These are phyloP conservation scores for Caenorhabditis latens DNA, from an alignment of 1,140 invertebrate genomes.

Conservation along the genomic window DNA sequence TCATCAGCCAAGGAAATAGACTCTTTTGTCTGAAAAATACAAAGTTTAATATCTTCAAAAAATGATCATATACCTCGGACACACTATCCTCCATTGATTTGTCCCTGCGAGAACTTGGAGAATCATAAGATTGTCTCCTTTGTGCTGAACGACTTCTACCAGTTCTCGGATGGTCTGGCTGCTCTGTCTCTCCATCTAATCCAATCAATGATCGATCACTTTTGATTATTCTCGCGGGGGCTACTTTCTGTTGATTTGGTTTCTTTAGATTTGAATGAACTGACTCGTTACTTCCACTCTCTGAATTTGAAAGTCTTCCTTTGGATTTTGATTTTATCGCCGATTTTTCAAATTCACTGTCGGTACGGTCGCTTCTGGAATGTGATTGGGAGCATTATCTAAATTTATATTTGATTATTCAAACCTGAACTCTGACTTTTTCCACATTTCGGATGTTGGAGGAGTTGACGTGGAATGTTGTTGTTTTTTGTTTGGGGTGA, in stretches of 20 bases:
- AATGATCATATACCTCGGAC: background rate
- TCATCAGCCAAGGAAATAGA: slow-evolving; percentile 27
- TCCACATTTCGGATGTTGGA: background rate
- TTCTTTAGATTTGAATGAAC: background rate
- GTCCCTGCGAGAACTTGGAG: background rate
- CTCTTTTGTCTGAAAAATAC: background rate
- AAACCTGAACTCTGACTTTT: background rate
- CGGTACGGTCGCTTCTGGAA: background rate
- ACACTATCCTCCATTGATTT: background rate
- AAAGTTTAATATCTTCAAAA: too few relatives aligned
- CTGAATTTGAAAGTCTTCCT: background rate
- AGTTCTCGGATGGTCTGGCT: background rate
- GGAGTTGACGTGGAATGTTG: slow-evolving; percentile 17
- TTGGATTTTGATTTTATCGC: background rate
- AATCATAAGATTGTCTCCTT: background rate
- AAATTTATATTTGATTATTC: background rate
- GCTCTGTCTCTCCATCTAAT: slow-evolving; percentile 28
- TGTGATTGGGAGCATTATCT: too few relatives aligned
- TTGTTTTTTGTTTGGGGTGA: slow-evolving; percentile 12
- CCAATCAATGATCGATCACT: slow-evolving; percentile 24
- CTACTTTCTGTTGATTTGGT: background rate
- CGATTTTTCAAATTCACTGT: background rate
- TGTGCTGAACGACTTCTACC: background rate
- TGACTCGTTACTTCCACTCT: slow-evolving; percentile 4
- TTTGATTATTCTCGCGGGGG: background rate